Base-by-base conservation (phyloP, 2,888 invertebrate species). In the Amiota minor region DNA sequence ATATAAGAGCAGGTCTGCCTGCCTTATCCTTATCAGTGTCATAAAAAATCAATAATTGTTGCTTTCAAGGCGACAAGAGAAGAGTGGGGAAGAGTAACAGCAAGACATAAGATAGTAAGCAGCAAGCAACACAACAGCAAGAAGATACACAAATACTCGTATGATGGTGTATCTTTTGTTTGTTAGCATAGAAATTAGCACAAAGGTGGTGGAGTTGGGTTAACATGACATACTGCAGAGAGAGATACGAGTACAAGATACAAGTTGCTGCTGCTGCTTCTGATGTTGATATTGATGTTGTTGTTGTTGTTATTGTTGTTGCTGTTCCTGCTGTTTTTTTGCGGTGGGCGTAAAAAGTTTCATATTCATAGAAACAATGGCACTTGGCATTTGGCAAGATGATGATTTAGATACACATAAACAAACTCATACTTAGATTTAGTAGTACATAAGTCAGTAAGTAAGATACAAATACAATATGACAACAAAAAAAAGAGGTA, bases 31-130 rank as follows among this genome's bases (percentile, higher is more conserved):
- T 65, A 65, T 65, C 65, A 65, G 65, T 18, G 8, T n/a, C 65
- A 49, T 65, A 65, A 65, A 35, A 65, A 65, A 65, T 65, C 65
- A 65, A 65, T 65, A 65, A 65, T 35, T n/a, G 65, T 47, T 16
- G 20, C 65, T 16, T 35, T 35, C 35, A 35, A 35, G n/a, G n/a
- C 35, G 2, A 0, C 2, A 35, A 35, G 35, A 6, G 35, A 35
- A 35, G 35, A 35, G 35, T 35, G 6, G 35, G 6, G 35, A 35
- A 35, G 35, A 35, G 35, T 35, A 35, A 35, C 35, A 35, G 35
- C 35, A 35, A 2, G 0, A 35, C 47, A n/a, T 12, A 16, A 46
- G 65, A 65, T 65, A n/a, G n/a, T n/a, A n/a, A n/a, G n/a, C n/a
- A n/a, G n/a, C n/a, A 65, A 65, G 16, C 35, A 35, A 6, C 35